Conservation (phyloP, 1,140 invertebrate species). For the Macrobrachium nipponense region DNA sequence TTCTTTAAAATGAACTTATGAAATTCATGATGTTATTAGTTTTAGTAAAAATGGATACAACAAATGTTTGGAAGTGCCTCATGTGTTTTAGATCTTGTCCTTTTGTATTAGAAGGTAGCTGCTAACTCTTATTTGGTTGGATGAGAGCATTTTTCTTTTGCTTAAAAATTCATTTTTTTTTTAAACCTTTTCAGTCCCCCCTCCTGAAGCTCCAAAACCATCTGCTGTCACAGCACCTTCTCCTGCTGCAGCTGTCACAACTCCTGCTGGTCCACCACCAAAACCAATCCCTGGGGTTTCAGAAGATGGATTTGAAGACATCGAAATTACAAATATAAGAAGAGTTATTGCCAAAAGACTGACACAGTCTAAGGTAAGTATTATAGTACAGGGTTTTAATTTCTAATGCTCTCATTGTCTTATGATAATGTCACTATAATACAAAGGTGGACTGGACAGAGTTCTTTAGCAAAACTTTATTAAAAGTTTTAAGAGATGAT, state of each 20-base stretch:
- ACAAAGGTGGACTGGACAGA: too few species aligned
- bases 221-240: slow-evolving; percentile 40
- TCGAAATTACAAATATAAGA: slow-evolving; percentile 69
- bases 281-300: slow-evolving; percentile 36
- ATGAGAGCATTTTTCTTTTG: not conserved
- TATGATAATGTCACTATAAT: too few species aligned
- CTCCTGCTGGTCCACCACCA: slow-evolving; percentile 27
- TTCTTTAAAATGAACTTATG: too few species aligned
- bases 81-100: too few species aligned
- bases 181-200: slow-evolving; percentile 65
- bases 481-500: too few species aligned
- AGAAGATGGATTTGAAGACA: slow-evolving; percentile 66
- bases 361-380: slow-evolving; percentile 73
- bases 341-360: slow-evolving; percentile 74
- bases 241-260: slow-evolving; percentile 25
- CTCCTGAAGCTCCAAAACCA: slow-evolving; percentile 54
- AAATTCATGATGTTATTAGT: too few species aligned
- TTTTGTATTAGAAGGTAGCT: too few species aligned
- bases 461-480: too few species aligned
- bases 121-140: too few species aligned
- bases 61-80: too few species aligned
- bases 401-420: too few species aligned
- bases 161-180: not conserved
- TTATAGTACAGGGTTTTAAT: not conserved
- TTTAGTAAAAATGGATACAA: too few species aligned